Conservation (phyloP, 2,113 vertebrate genomes). For the Xiphophorus maculatus region DNA sequence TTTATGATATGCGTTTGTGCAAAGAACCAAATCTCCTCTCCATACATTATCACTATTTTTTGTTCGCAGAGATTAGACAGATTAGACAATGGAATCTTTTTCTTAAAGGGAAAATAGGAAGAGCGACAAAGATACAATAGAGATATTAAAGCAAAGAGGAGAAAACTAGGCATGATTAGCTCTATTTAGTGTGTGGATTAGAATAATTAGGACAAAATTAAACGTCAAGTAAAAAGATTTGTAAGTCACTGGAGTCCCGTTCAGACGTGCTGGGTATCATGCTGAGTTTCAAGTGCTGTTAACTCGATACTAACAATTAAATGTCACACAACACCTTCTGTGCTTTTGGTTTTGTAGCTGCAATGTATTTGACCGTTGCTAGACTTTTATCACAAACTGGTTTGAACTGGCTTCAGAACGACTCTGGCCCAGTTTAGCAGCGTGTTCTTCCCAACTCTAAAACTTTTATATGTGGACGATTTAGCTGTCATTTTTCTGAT, state of each 20-base stretch:
- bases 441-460: neutral
- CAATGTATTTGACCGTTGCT: neutral
- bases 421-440: neutral
- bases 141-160: neutral
- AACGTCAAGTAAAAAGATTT: conserved; percentile 1
- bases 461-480: neutral
- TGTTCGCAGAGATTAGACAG: too few species aligned
- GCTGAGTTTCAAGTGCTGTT: conserved; percentile 28
- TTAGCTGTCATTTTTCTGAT: too few species aligned
- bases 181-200: neutral
- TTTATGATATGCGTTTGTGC: neutral
- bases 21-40: too few species aligned
- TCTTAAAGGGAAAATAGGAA: neutral
- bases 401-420: neutral
- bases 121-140: neutral
- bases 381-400: neutral
- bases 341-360: neutral
- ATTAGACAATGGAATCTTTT: neutral
- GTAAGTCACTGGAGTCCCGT: conserved; percentile 38
- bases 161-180: neutral
- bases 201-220: conserved; percentile 2
- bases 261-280: conserved; percentile 13
- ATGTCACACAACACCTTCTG: conserved; percentile 36
- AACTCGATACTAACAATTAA: conserved; percentile 50
- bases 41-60: too few species aligned